Conservation (phyloP, 2,797 vertebrate species). For the Momotus momota region DNA sequence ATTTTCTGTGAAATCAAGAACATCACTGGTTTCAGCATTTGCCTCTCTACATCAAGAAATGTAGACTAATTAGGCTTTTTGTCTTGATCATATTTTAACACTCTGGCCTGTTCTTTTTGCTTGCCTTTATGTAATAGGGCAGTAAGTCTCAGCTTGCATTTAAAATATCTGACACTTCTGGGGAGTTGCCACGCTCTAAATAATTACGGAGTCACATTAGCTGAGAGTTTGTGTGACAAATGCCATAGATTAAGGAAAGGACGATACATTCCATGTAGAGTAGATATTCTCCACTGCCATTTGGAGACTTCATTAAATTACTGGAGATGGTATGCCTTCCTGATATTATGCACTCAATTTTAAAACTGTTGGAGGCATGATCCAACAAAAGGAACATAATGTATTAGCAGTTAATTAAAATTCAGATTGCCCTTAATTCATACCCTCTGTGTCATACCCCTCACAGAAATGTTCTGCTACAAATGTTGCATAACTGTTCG, state of each 20-base stretch:
- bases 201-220: background rate
- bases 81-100: background rate
- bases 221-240: background rate
- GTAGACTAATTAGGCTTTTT: background rate
- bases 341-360: slow-evolving; percentile 45
- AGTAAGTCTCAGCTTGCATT: background rate
- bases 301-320: slow-evolving; percentile 31
- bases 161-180: background rate
- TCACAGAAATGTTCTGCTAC: slow-evolving; percentile 6
- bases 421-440: slow-evolving; percentile 48
- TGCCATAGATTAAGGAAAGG: background rate
- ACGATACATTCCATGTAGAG: background rate
- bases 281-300: background rate
- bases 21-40: background rate
- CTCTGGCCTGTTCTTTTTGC: background rate
- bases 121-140: background rate
- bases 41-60: background rate
- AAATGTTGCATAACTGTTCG: background rate
- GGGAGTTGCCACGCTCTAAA: background rate
- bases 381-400: slow-evolving; percentile 17
- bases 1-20: background rate
- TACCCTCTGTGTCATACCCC: background rate
- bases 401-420: slow-evolving; percentile 49
- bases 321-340: background rate
- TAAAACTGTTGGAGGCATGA: slow-evolving; percentile 36